phyloP scores from a whole-genome alignment of 2,888 invertebrate genomes.

The Pomacea canaliculata region DNA sequence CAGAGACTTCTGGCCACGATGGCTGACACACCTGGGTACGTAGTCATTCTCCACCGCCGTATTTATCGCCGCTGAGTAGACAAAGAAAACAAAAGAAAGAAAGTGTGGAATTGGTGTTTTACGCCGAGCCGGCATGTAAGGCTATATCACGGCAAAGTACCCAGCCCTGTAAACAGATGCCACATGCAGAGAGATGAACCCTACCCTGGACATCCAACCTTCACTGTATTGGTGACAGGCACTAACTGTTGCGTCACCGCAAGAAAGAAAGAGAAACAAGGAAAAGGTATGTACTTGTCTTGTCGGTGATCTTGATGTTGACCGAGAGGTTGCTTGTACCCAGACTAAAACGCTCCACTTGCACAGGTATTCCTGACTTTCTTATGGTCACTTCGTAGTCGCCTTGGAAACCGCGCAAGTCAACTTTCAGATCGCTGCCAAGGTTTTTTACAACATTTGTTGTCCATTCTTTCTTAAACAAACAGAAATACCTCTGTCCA shows the following conservation, averaged over 20 bases:
- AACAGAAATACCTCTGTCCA: slow-evolving; percentile 33
- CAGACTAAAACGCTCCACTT: slow-evolving; percentile 27
- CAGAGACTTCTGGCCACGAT: slow-evolving; percentile 18
- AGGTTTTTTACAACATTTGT: slow-evolving; percentile 32
- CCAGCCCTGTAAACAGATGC: no score
- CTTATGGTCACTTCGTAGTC: slow-evolving; percentile 39
- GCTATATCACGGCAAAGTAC: no score
- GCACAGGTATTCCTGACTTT: slow-evolving; percentile 32
- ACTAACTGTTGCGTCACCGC: no score
- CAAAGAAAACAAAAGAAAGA: neutral
- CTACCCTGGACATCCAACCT: no score
- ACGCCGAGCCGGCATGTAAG: no score
- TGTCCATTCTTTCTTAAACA: slow-evolving; percentile 40
- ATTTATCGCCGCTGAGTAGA: neutral
- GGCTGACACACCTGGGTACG: slow-evolving; percentile 21
- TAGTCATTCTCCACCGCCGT: slow-evolving; percentile 7
- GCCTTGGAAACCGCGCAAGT: slow-evolving; percentile 39
- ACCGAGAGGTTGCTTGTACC: neutral
- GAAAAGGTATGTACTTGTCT: neutral
- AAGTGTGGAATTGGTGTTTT: no score
- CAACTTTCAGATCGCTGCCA: slow-evolving; percentile 23
- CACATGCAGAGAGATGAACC: no score
- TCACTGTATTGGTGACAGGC: no score
- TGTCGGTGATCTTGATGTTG: neutral
- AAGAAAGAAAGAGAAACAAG: no score